phyloP scores from a whole-genome alignment of 2,797 vertebrate species.

The Mus minutoides region DNA sequence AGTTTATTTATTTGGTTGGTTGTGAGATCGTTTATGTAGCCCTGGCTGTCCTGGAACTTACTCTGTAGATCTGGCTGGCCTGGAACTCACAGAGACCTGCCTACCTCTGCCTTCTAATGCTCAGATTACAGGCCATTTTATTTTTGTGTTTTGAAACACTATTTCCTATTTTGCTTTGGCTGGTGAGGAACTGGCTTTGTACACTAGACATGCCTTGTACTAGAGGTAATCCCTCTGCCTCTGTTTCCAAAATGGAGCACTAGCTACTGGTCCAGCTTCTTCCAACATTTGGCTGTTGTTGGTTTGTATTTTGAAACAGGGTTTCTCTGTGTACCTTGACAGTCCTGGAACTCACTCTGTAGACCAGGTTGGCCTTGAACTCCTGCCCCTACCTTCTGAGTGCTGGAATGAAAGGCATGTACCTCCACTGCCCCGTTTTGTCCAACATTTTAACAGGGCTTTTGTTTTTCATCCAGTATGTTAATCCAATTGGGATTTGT shows the following conservation, averaged over 20 bases:
- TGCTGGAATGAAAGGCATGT: neutral
- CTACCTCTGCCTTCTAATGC: neutral
- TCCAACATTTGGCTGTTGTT: conserved; percentile 35
- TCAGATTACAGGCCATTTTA: neutral
- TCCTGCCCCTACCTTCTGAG: neutral
- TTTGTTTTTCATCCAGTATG: conserved; percentile 15
- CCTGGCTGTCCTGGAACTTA: neutral
- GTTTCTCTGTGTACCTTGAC: neutral
- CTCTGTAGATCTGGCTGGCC: too few relatives aligned
- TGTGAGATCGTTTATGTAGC: neutral
- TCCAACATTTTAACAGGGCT: conserved; percentile 3
- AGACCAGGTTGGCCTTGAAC: neutral
- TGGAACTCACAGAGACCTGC: neutral
- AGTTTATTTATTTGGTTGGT: neutral
- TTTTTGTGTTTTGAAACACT: neutral
- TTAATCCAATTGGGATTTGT: conserved; percentile 38
- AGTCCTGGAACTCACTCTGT: neutral
- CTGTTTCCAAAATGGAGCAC: neutral
- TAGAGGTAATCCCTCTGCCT: neutral
- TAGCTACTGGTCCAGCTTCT: neutral
- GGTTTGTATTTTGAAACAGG: neutral
- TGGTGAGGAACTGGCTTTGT: neutral
- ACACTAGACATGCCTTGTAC: neutral
- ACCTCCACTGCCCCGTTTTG: neutral
- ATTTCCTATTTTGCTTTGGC: neutral